Evolutionary conservation across 2,888 invertebrate genomes (phyloP).

Genomic region (Steromphala cineraria): DNA sequence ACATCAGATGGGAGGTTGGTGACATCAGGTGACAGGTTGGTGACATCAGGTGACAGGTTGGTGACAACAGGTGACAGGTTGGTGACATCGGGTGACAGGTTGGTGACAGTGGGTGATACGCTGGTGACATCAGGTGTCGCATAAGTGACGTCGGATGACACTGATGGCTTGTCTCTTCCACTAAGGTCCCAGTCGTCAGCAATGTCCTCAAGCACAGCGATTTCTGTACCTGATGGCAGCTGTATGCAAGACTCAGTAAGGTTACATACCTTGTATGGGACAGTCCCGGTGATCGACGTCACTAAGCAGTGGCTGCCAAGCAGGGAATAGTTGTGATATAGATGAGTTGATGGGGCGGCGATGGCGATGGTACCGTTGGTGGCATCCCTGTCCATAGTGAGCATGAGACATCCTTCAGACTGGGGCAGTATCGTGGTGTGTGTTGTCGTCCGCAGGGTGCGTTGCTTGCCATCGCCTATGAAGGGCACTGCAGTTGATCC

Average conservation of each 20-base stretch:
- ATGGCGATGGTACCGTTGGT: background rate
- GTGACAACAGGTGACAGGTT: too few species aligned
- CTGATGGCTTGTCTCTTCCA: too few species aligned
- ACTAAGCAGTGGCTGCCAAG: background rate
- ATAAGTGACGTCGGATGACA: too few species aligned
- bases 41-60: too few species aligned
- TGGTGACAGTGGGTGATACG: too few species aligned
- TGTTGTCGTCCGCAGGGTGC: background rate
- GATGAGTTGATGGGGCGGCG: background rate
- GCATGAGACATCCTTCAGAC: background rate
- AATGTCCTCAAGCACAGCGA: slow-evolving; percentile 27
- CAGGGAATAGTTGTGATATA: background rate
- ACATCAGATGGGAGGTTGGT: too few species aligned
- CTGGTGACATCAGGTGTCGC: too few species aligned
- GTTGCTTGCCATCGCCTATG: background rate
- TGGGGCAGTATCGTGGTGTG: background rate
- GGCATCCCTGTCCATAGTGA: background rate
- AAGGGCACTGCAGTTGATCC: background rate
- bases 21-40: too few species aligned
- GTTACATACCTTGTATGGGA: slow-evolving; percentile 27
- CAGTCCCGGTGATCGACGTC: background rate
- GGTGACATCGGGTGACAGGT: too few species aligned
- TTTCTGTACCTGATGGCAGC: slow-evolving; percentile 27
- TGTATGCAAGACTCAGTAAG: slow-evolving; percentile 29
- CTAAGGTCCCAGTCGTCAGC: background rate